phyloP scores from a whole-genome alignment of 2,113 vertebrate species.

The Alectura lathami region DNA sequence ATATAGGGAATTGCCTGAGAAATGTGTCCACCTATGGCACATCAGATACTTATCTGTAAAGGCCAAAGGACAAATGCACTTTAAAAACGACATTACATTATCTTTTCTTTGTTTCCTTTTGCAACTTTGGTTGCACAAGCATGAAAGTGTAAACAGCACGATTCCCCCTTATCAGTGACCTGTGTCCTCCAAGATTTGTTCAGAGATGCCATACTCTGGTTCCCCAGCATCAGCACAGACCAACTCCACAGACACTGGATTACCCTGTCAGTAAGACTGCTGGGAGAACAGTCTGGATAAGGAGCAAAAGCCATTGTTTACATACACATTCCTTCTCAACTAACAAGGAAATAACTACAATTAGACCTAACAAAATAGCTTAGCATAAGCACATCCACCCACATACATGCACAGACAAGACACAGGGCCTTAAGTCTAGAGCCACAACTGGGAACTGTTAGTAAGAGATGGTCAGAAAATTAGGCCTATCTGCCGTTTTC shows the following conservation, averaged over 20 bases:
- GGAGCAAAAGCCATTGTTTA: background rate
- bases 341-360: background rate
- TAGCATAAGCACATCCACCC: background rate
- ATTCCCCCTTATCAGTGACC: background rate
- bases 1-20: background rate
- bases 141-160: background rate
- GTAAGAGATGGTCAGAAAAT: background rate
- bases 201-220: background rate
- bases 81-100: background rate
- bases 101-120: conserved; percentile 33
- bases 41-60: background rate
- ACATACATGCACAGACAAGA: rapidly evolving
- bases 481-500: background rate
- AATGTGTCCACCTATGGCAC: background rate
- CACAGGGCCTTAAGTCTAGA: background rate
- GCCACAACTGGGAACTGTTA: background rate
- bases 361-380: background rate
- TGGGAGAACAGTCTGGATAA: background rate
- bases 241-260: background rate
- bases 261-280: background rate
- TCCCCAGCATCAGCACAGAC: background rate
- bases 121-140: background rate
- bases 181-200: background rate
- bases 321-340: background rate
- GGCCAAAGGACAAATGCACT: background rate